phyloP scores from a whole-genome alignment of 1,140 invertebrate genomes.

The Caenorhabditis brenneri region DNA sequence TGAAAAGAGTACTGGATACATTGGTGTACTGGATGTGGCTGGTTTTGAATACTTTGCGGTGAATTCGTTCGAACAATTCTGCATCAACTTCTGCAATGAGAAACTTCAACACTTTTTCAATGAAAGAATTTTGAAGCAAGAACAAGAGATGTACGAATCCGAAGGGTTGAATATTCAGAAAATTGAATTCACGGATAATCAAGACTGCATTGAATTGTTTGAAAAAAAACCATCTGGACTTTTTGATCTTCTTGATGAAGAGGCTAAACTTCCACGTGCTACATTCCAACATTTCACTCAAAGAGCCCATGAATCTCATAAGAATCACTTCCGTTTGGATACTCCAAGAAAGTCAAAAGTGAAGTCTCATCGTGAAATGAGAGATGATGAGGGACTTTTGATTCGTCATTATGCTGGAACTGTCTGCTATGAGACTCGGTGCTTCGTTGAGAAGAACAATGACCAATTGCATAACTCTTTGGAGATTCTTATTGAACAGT shows the following conservation, averaged over 20 bases:
- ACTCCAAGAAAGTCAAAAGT: constrained; percentile 85
- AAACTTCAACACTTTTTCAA: constrained; percentile 99
- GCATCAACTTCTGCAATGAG: constrained; percentile 97
- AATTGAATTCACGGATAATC: constrained; percentile 92
- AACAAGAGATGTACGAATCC: constrained; percentile 89
- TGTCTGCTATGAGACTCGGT: constrained; percentile 92
- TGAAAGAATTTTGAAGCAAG: constrained; percentile 84
- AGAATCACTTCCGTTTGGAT: constrained; percentile 82
- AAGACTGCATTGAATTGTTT: constrained; percentile 93
- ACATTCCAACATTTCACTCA: constrained; percentile 88
- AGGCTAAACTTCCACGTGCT: constrained; percentile 91
- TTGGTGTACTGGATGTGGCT: constrained; percentile 95
- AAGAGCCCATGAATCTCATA: constrained; percentile 84
- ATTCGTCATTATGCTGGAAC: constrained; percentile 95
- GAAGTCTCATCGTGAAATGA: constrained; percentile 86
- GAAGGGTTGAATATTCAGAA: constrained; percentile 91
- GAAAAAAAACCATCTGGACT: constrained; percentile 87
- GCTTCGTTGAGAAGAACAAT: constrained; percentile 96
- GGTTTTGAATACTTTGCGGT: constrained; percentile 98
- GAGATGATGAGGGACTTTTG: constrained; percentile 95
- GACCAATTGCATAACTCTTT: constrained; percentile 92
- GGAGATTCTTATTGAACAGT: constrained; percentile 73
- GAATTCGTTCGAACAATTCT: constrained; percentile 91
- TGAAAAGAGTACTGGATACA: constrained; percentile 79
- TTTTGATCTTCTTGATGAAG: constrained; percentile 91